Conservation (phyloP, 2,888 invertebrate genomes). For the Nephrotoma appendiculata region DNA sequence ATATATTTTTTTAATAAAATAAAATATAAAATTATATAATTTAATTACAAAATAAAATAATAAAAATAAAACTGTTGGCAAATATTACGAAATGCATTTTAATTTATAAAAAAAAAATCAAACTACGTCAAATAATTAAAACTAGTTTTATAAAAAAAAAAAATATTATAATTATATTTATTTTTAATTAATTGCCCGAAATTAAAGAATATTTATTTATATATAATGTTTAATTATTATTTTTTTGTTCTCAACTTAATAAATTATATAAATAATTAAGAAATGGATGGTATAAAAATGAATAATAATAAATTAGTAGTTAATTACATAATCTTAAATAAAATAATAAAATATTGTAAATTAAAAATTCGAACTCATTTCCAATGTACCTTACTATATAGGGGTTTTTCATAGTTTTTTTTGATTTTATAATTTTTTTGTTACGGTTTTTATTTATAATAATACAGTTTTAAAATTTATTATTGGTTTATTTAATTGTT, state of each 20-base stretch:
- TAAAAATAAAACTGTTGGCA: background rate
- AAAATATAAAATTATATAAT: background rate
- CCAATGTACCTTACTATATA: conserved; percentile 19
- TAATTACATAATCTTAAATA: background rate
- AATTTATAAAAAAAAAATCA: background rate
- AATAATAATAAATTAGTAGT: background rate
- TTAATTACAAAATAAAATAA: background rate
- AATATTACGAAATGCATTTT: background rate
- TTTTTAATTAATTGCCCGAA: background rate
- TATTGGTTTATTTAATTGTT: background rate
- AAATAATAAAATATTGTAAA: background rate
- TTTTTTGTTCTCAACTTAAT: background rate
- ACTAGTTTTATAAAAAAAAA: background rate
- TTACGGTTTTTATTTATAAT: background rate
- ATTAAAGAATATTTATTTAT: background rate
- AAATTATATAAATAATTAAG: background rate
- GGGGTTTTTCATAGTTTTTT: conserved; percentile 3
- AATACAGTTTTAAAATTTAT: background rate
- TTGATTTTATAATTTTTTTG: background rate
- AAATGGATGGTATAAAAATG: background rate
- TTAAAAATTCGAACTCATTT: conserved; percentile 13
- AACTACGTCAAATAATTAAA: background rate
- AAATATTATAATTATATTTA: background rate
- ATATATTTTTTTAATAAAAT: background rate
- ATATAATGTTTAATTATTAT: background rate